Conservation (phyloP, 2,113 vertebrate genomes). For the Indicator indicator region DNA sequence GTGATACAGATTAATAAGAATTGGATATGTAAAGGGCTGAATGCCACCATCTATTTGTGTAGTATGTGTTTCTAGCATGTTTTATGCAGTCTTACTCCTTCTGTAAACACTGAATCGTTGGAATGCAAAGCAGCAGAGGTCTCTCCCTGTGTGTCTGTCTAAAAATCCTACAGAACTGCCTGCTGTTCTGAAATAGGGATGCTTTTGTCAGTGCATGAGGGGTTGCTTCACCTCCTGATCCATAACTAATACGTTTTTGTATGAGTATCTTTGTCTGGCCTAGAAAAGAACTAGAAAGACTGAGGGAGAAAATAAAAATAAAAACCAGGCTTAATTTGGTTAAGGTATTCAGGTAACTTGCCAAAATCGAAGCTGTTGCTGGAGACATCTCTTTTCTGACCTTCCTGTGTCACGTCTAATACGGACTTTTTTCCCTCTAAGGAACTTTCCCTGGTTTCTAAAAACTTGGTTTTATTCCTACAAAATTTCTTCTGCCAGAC, state of each 20-base stretch:
- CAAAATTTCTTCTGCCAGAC: neutral
- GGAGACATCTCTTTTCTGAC: neutral
- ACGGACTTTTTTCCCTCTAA: neutral
- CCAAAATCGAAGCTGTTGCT: neutral
- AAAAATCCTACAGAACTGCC: neutral
- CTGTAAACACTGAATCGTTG: neutral
- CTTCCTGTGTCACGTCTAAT: neutral
- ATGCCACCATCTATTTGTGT: neutral
- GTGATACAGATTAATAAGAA: neutral
- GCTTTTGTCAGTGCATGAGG: neutral
- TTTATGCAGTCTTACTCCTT: neutral
- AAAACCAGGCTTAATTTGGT: neutral
- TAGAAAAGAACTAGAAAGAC: neutral
- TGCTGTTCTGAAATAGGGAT: neutral
- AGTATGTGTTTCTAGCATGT: neutral
- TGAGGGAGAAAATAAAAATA: neutral
- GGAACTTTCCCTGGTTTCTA: neutral
- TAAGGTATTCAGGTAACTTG: neutral
- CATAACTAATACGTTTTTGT: neutral
- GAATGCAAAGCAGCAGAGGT: neutral
- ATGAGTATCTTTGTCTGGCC: neutral
- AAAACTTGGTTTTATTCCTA: neutral
- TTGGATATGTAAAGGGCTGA: neutral
- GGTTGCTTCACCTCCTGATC: neutral
- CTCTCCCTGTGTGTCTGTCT: neutral